Conservation (phyloP, 2,113 vertebrate species). For the Pollimyrus isidori region DNA sequence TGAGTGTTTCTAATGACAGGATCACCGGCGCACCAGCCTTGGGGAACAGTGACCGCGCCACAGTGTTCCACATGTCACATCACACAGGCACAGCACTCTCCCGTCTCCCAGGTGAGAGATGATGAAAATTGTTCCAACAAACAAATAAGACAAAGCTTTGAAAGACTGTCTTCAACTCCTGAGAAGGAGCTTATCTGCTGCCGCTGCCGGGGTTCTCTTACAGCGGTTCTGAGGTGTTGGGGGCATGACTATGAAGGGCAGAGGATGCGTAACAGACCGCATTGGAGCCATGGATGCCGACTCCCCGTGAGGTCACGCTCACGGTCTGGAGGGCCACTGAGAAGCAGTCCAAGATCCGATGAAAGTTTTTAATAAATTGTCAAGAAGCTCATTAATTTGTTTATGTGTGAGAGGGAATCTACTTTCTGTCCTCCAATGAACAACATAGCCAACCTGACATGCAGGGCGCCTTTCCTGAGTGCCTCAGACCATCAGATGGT, state of each 20-base stretch:
- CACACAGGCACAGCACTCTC: not conserved
- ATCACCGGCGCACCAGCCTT: not conserved
- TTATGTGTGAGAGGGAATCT: not conserved
- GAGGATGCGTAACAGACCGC: not conserved
- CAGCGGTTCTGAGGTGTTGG: not conserved
- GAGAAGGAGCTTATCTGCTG: not conserved
- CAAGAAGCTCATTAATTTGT: not conserved
- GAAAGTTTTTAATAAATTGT: not conserved
- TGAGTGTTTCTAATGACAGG: not conserved
- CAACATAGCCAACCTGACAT: not conserved
- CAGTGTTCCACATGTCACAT: not conserved
- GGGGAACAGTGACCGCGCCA: not conserved
- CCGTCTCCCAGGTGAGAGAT: not conserved
- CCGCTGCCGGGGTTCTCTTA: rapidly evolving
- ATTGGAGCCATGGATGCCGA: not conserved
- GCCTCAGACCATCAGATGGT: not conserved
- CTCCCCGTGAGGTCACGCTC: no score
- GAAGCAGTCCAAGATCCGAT: not conserved
- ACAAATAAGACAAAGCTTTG: not conserved
- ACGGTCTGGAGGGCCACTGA: not conserved
- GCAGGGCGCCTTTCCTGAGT: not conserved
- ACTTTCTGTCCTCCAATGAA: not conserved
- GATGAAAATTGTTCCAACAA: not conserved
- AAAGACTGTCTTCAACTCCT: not conserved
- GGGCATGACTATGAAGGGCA: not conserved